Percentiles rank a stretch among this genome's conserved stretches.
phyloP scores from a whole-genome alignment of 1,140 invertebrate species.

The Pinna nobilis region DNA sequence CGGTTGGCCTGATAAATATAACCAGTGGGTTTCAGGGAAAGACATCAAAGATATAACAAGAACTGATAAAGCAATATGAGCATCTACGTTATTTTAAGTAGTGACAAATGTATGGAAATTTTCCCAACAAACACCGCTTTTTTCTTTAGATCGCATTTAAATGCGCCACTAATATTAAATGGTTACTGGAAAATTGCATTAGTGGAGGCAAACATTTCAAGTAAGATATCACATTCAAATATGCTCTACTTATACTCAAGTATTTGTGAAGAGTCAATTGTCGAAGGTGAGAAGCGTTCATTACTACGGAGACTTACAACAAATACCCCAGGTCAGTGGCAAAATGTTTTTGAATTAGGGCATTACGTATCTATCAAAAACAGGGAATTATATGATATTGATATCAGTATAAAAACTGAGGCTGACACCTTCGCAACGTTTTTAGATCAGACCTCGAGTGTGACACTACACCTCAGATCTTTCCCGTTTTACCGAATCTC shows the following conservation, averaged over 20 bases:
- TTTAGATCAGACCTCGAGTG: constrained; percentile 10
- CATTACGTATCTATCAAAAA: constrained; percentile 36
- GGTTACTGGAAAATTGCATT: constrained; percentile 21
- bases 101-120: constrained; percentile 8
- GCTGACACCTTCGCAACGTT: constrained; percentile 27
- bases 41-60: not conserved
- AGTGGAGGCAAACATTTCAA: not conserved
- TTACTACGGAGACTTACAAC: not conserved
- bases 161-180: constrained; percentile 3
- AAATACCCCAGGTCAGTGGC: not conserved
- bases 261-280: constrained; percentile 14
- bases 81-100: constrained; percentile 19
- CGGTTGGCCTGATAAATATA: constrained; percentile 1
- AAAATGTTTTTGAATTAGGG: constrained; percentile 14
- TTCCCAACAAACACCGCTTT: constrained; percentile 4
- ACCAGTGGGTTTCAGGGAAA: not conserved
- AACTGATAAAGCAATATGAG: constrained; percentile 16
- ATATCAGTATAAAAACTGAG: constrained; percentile 29
- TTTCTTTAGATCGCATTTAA: constrained; percentile 13
- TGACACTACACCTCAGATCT: constrained; percentile 38
- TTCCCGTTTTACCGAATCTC: constrained; percentile 33
- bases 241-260: constrained; percentile 6
- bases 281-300: not conserved
- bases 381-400: constrained; percentile 21
- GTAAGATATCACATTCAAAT: not conserved